Base-by-base conservation (phyloP, 2,113 vertebrate species). In the Malurus cyaneus region DNA sequence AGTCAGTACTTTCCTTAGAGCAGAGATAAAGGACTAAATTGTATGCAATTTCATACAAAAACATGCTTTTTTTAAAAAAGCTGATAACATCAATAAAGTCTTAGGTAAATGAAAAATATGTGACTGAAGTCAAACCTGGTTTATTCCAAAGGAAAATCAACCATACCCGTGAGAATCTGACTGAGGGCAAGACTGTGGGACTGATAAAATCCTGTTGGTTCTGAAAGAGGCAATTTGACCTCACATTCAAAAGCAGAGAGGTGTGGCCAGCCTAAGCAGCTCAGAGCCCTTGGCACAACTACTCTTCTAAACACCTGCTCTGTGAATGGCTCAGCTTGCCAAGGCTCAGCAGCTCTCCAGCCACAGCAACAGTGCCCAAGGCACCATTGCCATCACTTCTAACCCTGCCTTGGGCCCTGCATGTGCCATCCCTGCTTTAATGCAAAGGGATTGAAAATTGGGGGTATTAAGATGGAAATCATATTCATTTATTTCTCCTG, bases 1-100 rank as follows among this genome's bases (percentile, higher is more conserved):
- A 92, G 91, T 80, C 78, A 91, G 60, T 91, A 64, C 62, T 84
- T 86, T 95, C 85, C 36, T 88, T 32, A 59, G 53, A 88, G 60
- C 54, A 69, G 67, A 93, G 93, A 91, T 91, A 95, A 95, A 92
- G 64, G 65, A 59, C 53, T 65, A 83, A 83, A 78, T 47, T 14
- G 2, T 81, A 70, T 52, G 59, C 65, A 86, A 21, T 94, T 87
- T 78, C 57, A 87, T 85, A 80, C 18, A 44, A 88, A 96, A 95
- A 18, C 16, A 36, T 32, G 50, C 11, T 29, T 57, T 78, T 52
- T 39, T 78, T 76, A 39, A 39, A 39, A 39, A 53, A 53, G 32
- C 52, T 88, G 92, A 81, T 93, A 93, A 79, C 47, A 84, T 12
- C 89, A 91, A 95, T 81, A 70, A 69, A 76, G 39, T 66, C 53